phyloP scores from a whole-genome alignment of 2,113 vertebrate species.

The Illadopsis cleaveri region DNA sequence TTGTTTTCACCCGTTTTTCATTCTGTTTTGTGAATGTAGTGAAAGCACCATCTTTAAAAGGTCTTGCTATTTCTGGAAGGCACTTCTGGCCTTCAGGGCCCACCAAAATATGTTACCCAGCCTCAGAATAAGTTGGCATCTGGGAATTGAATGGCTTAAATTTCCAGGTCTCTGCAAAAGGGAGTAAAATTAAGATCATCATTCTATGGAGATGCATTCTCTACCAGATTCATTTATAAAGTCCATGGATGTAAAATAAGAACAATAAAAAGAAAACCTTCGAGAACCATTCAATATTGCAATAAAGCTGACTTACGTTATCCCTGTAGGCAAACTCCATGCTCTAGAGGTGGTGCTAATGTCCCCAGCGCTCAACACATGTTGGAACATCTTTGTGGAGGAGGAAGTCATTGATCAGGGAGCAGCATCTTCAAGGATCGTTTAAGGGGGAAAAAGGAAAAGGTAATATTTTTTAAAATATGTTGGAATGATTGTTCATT shows the following conservation, averaged over 20 bases:
- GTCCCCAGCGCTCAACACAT: slow-evolving; percentile 50
- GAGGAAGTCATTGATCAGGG: slow-evolving; percentile 59
- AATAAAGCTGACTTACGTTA: slow-evolving; percentile 60
- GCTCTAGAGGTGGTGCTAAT: slow-evolving; percentile 61
- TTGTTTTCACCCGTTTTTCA: neutral
- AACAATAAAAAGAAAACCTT: slow-evolving; percentile 68
- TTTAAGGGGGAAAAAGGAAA: slow-evolving; percentile 42
- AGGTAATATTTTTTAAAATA: slow-evolving; percentile 48
- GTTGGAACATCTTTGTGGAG: slow-evolving; percentile 60
- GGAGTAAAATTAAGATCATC: slow-evolving; percentile 4
- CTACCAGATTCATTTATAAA: slow-evolving; percentile 10
- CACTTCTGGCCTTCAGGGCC: slow-evolving; percentile 15
- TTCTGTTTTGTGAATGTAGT: neutral
- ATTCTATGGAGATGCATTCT: slow-evolving; percentile 26
- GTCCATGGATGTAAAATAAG: slow-evolving; percentile 38
- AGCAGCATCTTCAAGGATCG: slow-evolving; percentile 30
- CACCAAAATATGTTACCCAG: neutral
- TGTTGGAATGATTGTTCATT: slow-evolving; percentile 9
- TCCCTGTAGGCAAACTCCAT: slow-evolving; percentile 57
- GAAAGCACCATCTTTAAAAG: neutral
- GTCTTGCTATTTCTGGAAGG: neutral
- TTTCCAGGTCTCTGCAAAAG: slow-evolving; percentile 7
- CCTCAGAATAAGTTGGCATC: neutral
- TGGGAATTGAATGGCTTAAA: neutral
- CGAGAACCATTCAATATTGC: slow-evolving; percentile 48